Conservation (phyloP, 2,113 vertebrate species). For the Phaetusa simplex region DNA sequence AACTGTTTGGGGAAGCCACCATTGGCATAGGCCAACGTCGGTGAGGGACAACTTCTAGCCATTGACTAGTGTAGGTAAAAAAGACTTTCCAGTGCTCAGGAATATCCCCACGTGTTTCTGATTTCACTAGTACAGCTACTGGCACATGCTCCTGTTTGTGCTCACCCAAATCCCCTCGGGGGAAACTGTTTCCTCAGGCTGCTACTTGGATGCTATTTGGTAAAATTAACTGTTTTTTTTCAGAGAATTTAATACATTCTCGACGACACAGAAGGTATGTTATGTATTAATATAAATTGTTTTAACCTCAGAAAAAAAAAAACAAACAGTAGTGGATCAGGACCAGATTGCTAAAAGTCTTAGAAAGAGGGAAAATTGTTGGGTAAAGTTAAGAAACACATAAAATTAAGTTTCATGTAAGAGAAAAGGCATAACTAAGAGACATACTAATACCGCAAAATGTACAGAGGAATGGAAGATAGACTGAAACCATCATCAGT, state of each 20-base stretch:
- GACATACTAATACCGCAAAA: not conserved
- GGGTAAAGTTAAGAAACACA: not conserved
- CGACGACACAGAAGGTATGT: not conserved
- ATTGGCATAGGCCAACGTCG: not conserved
- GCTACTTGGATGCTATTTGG: not conserved
- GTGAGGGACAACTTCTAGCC: not conserved
- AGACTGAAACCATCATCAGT: not conserved
- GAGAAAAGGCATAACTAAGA: not conserved
- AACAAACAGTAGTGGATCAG: not conserved
- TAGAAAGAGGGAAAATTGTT: not conserved
- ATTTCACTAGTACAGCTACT: not conserved
- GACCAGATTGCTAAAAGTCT: not conserved
- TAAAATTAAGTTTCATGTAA: not conserved
- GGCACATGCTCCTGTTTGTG: not conserved
- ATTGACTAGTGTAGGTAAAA: not conserved
- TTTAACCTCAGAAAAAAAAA: not conserved
- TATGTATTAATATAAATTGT: not conserved
- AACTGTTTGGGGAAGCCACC: not conserved
- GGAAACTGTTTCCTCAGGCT: not conserved
- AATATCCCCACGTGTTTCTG: not conserved
- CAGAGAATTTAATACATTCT: not conserved
- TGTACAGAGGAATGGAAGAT: not conserved
- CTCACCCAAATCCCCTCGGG: not conserved
- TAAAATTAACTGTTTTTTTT: not conserved
- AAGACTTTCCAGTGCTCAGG: not conserved